These are phyloP conservation scores for Tenthredo mesomela DNA, from an alignment of 2,888 invertebrate species.

Conservation along the genomic window DNA sequence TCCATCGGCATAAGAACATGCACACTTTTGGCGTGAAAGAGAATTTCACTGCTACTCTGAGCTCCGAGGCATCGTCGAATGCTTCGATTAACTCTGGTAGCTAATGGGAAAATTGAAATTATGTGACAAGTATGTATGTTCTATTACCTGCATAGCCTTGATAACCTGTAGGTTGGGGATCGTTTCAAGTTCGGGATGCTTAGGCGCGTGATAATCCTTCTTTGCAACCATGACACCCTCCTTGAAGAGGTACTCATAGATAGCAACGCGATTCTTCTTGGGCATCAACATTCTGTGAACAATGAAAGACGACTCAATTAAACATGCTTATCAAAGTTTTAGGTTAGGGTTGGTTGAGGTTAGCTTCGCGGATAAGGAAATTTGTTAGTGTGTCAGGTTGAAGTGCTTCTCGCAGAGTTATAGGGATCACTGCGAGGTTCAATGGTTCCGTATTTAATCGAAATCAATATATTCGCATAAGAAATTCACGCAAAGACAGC, in stretches of 20 bases:
- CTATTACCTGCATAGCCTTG: conserved; percentile 92
- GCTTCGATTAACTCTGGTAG: not conserved
- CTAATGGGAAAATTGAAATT: not conserved
- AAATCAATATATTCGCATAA: not conserved
- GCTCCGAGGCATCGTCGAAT: not conserved
- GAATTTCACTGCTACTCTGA: not conserved
- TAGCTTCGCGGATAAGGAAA: not conserved
- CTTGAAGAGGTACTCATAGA: conserved; percentile 98
- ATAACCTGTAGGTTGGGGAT: conserved; percentile 99
- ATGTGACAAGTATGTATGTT: conserved; percentile 51
- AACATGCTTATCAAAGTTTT: not conserved
- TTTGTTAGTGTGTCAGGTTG: not conserved
- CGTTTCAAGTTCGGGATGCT: conserved; percentile 96
- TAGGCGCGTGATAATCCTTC: conserved; percentile 98
- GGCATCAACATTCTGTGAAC: conserved; percentile 99
- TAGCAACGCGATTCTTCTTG: conserved; percentile 97
- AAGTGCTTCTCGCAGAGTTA: not conserved
- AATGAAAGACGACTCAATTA: not conserved
- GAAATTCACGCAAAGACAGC: not conserved
- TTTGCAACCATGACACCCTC: conserved; percentile 99
- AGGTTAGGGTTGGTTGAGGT: conserved; percentile 6
- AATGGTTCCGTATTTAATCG: not conserved
- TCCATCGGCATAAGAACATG: not conserved
- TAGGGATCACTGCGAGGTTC: not conserved
- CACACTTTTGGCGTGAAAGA: not conserved